Base-by-base conservation (phyloP, 2,888 invertebrate species). In the Dasypolia templi region DNA sequence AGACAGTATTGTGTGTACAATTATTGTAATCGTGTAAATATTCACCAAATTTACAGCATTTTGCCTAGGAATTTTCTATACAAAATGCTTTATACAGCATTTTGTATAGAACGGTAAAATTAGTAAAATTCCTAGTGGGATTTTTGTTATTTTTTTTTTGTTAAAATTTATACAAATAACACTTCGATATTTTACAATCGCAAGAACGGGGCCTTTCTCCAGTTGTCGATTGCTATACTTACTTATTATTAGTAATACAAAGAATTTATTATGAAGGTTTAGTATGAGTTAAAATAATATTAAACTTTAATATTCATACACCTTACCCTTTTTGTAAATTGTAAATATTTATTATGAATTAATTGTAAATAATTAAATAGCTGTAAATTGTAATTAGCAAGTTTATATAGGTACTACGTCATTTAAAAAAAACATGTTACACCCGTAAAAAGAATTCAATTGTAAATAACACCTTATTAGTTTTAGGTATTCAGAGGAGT, bases 261-360 rank as follows among this genome's bases (percentile, higher is more conserved):
- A 19, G 22, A 35, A 22, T 29, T 14, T 4, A 14, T 22, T 63
- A 63, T 35, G 26, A 55, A 11, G 17, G 3, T 49, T 22, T 42
- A 22, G n/a, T 56, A 1, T n/a, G n/a, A 19, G 7, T 35, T 56
- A 56, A 69, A 70, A 70, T 35, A 56, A 42, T 49, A 42, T 22
- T 56, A 63, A 17, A 17, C 29, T 53, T 53, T 5, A 64, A 55
- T 46, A 39, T 44, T 49, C 17, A 32, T 72, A 72, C 49, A 79
- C 79, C 58, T 5, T 71, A 17, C 46, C 51, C 51, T 39, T 79
- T 32, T 77, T 32, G 17, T 42, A 39, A 68, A 44, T 44, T 29
- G 22, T 46, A 32, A 51, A 72, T 53, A 53, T 3, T 22, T 0
- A 42, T 32, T 51, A 63, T 11, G 5, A 56, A 42, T 17, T 44